phyloP scores from a whole-genome alignment of 2,888 invertebrate genomes.

The Abscondita cerata region DNA sequence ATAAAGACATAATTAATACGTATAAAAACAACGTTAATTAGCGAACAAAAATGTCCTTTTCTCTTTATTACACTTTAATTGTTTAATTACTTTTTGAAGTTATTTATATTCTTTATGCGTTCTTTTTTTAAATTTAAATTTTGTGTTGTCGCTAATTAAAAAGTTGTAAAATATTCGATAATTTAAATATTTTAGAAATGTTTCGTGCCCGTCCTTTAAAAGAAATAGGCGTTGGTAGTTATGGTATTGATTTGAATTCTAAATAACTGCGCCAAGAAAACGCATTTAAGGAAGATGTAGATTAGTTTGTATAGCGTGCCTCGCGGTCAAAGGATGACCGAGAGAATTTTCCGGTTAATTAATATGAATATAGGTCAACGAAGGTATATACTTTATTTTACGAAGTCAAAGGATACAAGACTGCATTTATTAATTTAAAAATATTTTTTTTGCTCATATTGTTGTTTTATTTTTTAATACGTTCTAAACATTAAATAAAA shows the following conservation, averaged over 20 bases:
- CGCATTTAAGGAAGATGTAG: conserved; percentile 30
- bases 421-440: not conserved
- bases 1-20: no score
- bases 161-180: not conserved
- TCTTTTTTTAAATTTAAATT: no score
- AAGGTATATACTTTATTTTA: conserved; percentile 3
- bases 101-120: no score
- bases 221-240: not conserved
- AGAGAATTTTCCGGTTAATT: conserved; percentile 28
- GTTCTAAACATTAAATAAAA: no score
- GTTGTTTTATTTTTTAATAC: no score
- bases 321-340: conserved; percentile 24
- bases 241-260: conserved; percentile 25
- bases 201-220: conserved; percentile 4
- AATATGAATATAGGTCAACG: conserved; percentile 25
- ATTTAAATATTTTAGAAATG: not conserved
- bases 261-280: conserved; percentile 28
- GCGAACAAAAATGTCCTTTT: no score
- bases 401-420: not conserved
- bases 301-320: conserved; percentile 25
- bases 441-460: not conserved
- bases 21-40: no score
- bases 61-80: no score
- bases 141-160: no score
- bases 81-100: no score